These are phyloP conservation scores for Venturia canescens DNA, from an alignment of 1,140 invertebrate species.

Conservation along the genomic window DNA sequence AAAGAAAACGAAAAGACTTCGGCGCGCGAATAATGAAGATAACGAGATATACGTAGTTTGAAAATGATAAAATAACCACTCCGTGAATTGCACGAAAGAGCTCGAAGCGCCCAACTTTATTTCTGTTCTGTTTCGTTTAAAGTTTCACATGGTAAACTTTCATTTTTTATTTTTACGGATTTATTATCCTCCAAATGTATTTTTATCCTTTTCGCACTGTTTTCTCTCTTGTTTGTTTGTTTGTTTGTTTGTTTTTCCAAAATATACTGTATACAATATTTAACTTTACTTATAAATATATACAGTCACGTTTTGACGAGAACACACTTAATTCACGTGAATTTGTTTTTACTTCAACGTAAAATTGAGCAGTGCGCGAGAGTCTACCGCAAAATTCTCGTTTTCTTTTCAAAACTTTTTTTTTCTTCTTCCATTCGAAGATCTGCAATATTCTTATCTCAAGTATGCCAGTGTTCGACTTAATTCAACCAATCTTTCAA, in stretches of 20 bases:
- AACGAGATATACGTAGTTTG: slow-evolving; percentile 20
- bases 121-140: no score
- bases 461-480: no score
- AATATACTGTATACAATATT: slow-evolving; percentile 78
- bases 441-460: no score
- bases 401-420: slow-evolving; percentile 39
- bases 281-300: slow-evolving; percentile 76
- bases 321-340: slow-evolving; percentile 67
- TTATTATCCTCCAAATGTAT: slow-evolving; percentile 72
- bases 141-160: slow-evolving; percentile 25
- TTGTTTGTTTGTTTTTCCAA: slow-evolving; percentile 69
- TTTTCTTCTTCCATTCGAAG: slow-evolving; percentile 1
- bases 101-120: no score
- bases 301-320: slow-evolving; percentile 72
- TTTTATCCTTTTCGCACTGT: slow-evolving; percentile 70
- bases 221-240: slow-evolving; percentile 30
- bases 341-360: slow-evolving; percentile 62
- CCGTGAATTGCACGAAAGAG: neutral
- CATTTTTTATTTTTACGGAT: slow-evolving; percentile 57
- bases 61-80: slow-evolving; percentile 35
- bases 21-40: slow-evolving; percentile 20
- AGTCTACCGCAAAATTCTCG: slow-evolving; percentile 51
- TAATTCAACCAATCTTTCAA: no score
- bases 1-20: slow-evolving; percentile 18
- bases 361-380: slow-evolving; percentile 72